A percentile compares a stretch with the other conserved stretches of the same genome.
Conservation (phyloP, 2,113 vertebrate genomes). For the Polyodon spathula region DNA sequence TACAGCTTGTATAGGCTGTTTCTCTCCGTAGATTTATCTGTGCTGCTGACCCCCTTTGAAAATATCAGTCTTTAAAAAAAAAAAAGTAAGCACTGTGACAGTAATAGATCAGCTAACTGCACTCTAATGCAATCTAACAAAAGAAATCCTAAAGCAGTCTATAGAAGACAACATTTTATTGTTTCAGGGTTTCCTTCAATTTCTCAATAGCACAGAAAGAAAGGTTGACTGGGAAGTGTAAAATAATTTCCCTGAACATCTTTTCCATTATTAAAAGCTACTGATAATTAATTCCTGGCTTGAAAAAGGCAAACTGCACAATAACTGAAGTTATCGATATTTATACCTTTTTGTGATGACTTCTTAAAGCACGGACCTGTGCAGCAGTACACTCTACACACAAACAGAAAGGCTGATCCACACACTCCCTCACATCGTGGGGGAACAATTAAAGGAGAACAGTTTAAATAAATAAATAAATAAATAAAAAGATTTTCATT, state of each 20-base stretch:
- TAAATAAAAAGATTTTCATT: neutral
- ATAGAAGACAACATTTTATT: neutral
- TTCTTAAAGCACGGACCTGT: too few species aligned
- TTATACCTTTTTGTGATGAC: too few species aligned
- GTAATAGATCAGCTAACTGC: neutral
- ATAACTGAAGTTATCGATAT: neutral
- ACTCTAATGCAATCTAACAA: neutral
- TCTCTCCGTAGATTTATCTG: neutral
- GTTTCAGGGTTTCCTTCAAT: neutral
- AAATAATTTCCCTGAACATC: neutral
- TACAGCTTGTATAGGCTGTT: constrained; percentile 1
- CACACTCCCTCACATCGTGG: neutral
- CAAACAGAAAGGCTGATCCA: too few species aligned
- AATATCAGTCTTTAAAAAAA: constrained; percentile 1
- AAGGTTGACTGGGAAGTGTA: neutral
- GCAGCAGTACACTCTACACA: too few species aligned
- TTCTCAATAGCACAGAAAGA: neutral
- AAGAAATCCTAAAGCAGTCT: neutral
- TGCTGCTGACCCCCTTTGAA: constrained; percentile 1
- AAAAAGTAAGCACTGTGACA: neutral
- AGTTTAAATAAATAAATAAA: neutral
- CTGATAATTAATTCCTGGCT: neutral
- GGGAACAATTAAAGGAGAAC: neutral
- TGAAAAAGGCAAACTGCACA: neutral
- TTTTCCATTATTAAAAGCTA: neutral